phyloP scores from a whole-genome alignment of 2,888 invertebrate species.

The Meiosimyza platycephala region DNA sequence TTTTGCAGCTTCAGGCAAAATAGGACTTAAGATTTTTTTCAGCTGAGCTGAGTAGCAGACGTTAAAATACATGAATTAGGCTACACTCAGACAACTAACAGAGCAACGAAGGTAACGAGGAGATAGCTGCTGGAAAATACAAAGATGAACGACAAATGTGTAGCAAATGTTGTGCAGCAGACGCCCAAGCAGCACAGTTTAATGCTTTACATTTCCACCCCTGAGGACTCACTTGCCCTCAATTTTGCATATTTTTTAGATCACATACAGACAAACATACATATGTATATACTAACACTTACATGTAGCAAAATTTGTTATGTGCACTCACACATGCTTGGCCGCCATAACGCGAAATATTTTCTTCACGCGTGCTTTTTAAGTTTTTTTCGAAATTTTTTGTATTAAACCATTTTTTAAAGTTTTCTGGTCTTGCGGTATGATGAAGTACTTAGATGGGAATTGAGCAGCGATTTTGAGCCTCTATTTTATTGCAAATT shows the following conservation, averaged over 20 bases:
- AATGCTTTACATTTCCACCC: slow-evolving; percentile 32
- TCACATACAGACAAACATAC: slow-evolving; percentile 11
- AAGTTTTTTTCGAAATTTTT: slow-evolving; percentile 44
- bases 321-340: not conserved
- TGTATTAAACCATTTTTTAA: slow-evolving; percentile 43
- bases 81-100: not conserved
- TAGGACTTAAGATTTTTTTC: slow-evolving; percentile 52
- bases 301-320: slow-evolving; percentile 40
- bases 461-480: no score
- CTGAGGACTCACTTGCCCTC: slow-evolving; percentile 52
- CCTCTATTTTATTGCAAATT: no score
- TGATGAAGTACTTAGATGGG: no score
- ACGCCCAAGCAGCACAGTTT: not conserved
- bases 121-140: no score
- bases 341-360: not conserved
- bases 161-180: not conserved
- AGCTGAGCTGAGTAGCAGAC: slow-evolving; percentile 35
- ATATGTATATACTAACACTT: slow-evolving; percentile 48
- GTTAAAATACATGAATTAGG: slow-evolving; percentile 48
- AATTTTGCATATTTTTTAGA: slow-evolving; percentile 49
- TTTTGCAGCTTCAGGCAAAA: slow-evolving; percentile 54
- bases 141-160: slow-evolving; percentile 9
- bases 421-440: slow-evolving; percentile 42
- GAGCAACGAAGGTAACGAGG: not conserved
- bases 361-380: not conserved